These are phyloP conservation scores for Brachypterus glaber DNA, from an alignment of 2,888 invertebrate genomes.

Conservation along the genomic window DNA sequence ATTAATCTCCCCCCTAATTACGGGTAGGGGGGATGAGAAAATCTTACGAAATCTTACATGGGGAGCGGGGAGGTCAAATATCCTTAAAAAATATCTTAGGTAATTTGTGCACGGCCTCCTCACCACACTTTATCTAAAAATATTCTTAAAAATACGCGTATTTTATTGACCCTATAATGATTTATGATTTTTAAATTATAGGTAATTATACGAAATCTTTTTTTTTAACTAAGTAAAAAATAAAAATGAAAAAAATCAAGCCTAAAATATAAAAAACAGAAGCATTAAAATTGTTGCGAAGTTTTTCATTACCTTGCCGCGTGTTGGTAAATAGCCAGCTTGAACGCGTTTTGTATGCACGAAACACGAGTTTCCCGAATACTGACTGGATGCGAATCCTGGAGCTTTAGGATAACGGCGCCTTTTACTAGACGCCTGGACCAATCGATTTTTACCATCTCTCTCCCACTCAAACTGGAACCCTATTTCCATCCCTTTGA, in stretches of 20 bases:
- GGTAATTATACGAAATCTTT: too few relatives aligned
- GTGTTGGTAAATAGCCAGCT: background rate
- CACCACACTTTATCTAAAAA: too few relatives aligned
- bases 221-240: too few relatives aligned
- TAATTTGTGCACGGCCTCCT: too few relatives aligned
- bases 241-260: background rate
- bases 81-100: too few relatives aligned
- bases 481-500: background rate
- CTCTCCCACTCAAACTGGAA: slow-evolving; percentile 11
- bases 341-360: slow-evolving; percentile 19
- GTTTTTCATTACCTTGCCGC: slow-evolving; percentile 16
- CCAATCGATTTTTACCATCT: slow-evolving; percentile 34
- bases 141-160: too few relatives aligned
- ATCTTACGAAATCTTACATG: too few relatives aligned
- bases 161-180: too few relatives aligned
- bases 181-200: too few relatives aligned
- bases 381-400: slow-evolving; percentile 27
- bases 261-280: background rate
- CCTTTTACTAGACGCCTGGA: slow-evolving; percentile 37
- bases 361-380: slow-evolving; percentile 26
- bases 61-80: too few relatives aligned
- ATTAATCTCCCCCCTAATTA: too few relatives aligned
- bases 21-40: too few relatives aligned
- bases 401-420: slow-evolving; percentile 34
- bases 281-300: background rate